These are phyloP conservation scores for Cochlearius cochlearius DNA, from an alignment of 2,113 vertebrate species.

Conservation along the genomic window DNA sequence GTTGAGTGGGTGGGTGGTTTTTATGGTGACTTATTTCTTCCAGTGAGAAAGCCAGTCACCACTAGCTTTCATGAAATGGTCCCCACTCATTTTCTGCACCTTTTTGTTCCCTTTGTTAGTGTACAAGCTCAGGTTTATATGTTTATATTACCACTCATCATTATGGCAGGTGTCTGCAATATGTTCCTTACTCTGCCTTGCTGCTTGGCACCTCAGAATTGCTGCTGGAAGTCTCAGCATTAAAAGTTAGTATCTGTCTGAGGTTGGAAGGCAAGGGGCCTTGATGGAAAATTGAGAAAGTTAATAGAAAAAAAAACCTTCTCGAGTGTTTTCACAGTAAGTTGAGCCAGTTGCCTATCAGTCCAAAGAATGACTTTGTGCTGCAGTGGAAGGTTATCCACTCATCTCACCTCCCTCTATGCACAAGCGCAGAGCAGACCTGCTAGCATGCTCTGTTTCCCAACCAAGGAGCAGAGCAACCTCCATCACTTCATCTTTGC, in stretches of 20 bases:
- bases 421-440: neutral
- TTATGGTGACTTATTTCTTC: neutral
- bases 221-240: neutral
- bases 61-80: neutral
- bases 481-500: neutral
- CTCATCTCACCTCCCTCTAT: accelerated
- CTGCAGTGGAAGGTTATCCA: neutral
- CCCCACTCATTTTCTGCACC: neutral
- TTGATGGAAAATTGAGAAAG: neutral
- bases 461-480: neutral
- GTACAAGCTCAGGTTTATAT: neutral
- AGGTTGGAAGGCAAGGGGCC: neutral
- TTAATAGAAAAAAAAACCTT: neutral
- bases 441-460: neutral
- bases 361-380: neutral
- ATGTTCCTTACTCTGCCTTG: neutral
- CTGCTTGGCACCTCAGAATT: neutral
- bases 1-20: neutral
- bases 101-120: neutral
- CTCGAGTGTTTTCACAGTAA: neutral
- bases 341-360: neutral
- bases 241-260: neutral
- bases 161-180: neutral
- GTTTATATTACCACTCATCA: neutral
- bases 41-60: neutral